Evolutionary conservation across 2,113 vertebrate genomes (phyloP).

Genomic region (Tapirus terrestris): DNA sequence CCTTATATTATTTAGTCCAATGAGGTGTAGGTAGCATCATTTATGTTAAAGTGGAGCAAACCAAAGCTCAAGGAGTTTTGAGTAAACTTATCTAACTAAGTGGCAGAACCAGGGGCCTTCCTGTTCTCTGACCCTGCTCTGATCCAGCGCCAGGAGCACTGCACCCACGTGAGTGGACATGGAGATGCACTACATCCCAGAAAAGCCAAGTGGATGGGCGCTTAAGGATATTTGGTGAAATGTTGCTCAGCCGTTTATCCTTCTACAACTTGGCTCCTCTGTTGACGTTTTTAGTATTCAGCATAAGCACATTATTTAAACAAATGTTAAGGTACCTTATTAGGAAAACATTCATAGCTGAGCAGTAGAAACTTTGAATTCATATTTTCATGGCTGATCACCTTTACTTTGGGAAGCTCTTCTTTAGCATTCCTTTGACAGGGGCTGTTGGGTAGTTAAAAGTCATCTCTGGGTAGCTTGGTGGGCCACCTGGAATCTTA

Average conservation of each 20-base stretch:
- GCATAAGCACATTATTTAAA: neutral
- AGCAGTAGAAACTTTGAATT: neutral
- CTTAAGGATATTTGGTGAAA: neutral
- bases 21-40: neutral
- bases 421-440: neutral
- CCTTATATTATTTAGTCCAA: neutral
- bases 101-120: neutral
- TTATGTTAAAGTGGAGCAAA: neutral
- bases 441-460: neutral
- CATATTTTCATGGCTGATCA: neutral
- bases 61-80: neutral
- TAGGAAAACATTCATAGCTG: neutral
- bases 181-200: neutral
- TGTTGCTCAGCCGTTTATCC: neutral
- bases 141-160: rapidly evolving
- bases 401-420: neutral
- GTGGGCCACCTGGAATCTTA: neutral
- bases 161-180: neutral
- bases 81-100: neutral
- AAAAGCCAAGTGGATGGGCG: neutral
- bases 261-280: neutral
- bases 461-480: neutral
- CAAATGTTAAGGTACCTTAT: neutral
- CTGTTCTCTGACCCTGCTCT: neutral
- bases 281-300: neutral